phyloP scores from a whole-genome alignment of 2,797 vertebrate species.

The Brachymystax lenok region DNA sequence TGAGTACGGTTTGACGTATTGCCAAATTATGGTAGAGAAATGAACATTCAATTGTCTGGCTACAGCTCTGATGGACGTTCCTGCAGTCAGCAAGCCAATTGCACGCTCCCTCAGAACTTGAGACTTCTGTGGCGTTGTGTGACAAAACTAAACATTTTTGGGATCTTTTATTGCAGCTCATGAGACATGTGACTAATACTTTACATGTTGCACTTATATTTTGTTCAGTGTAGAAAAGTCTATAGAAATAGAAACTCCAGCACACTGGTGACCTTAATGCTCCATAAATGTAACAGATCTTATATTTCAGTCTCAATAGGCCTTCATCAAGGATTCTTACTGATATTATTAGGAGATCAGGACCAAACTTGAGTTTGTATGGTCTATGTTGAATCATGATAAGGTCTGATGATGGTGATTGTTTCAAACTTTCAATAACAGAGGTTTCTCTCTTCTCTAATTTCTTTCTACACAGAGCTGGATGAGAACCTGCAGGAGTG shows the following conservation, averaged over 20 bases:
- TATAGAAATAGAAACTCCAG: not conserved
- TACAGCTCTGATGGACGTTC: no score
- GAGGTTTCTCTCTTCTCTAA: not conserved
- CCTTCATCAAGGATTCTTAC: not conserved
- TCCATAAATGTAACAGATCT: not conserved
- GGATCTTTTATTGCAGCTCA: no score
- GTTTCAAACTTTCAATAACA: not conserved
- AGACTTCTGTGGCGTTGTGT: no score
- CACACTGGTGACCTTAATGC: not conserved
- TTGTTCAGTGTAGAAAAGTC: not conserved
- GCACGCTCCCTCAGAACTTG: no score
- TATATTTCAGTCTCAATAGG: not conserved
- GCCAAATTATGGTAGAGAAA: no score
- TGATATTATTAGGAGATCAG: not conserved
- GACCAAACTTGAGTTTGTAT: no score
- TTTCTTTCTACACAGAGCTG: constrained; percentile 69
- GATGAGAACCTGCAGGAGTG: constrained; percentile 76
- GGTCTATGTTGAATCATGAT: not conserved
- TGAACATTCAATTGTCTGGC: no score
- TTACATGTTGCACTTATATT: no score
- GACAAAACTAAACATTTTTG: no score
- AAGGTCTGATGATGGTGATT: not conserved
- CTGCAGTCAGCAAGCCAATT: no score
- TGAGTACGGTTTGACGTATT: no score
- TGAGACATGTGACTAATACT: no score